These are phyloP conservation scores for Anadara kagoshimensis DNA, from an alignment of 1,140 invertebrate genomes.

Conservation along the genomic window DNA sequence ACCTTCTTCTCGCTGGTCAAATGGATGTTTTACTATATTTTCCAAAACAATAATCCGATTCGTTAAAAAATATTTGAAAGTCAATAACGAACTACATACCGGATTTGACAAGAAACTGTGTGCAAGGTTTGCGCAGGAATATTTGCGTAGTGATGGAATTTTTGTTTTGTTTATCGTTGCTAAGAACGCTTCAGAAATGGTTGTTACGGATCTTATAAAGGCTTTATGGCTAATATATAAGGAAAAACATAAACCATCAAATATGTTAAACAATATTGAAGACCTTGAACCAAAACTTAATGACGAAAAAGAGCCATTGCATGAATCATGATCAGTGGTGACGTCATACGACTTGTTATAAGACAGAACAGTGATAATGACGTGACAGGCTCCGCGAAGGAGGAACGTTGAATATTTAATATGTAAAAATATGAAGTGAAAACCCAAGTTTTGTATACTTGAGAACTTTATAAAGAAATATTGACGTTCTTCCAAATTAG, in stretches of 20 bases:
- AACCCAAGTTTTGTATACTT: too few species aligned
- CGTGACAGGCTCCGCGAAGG: too few species aligned
- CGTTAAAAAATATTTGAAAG: constrained; percentile 66
- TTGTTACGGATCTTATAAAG: constrained; percentile 53
- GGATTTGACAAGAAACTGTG: constrained; percentile 64
- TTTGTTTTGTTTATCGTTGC: constrained; percentile 59
- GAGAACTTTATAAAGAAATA: too few species aligned
- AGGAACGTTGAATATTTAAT: too few species aligned
- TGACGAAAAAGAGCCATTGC: too few species aligned
- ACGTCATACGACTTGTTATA: too few species aligned
- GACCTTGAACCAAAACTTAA: too few species aligned
- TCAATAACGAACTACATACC: constrained; percentile 50
- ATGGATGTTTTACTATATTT: constrained; percentile 37
- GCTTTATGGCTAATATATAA: constrained; percentile 58
- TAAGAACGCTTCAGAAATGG: constrained; percentile 59
- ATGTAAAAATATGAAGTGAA: too few species aligned
- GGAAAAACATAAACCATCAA: constrained; percentile 20
- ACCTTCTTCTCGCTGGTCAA: constrained; percentile 59
- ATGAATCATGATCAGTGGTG: too few species aligned
- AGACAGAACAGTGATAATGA: too few species aligned
- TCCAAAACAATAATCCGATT: constrained; percentile 63
- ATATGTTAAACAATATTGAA: too few species aligned
- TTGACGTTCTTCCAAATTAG: too few species aligned
- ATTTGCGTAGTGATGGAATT: constrained; percentile 63
- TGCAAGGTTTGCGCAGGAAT: constrained; percentile 61